Conservation (phyloP, 2,797 vertebrate genomes). For the Aeoliscus strigatus region DNA sequence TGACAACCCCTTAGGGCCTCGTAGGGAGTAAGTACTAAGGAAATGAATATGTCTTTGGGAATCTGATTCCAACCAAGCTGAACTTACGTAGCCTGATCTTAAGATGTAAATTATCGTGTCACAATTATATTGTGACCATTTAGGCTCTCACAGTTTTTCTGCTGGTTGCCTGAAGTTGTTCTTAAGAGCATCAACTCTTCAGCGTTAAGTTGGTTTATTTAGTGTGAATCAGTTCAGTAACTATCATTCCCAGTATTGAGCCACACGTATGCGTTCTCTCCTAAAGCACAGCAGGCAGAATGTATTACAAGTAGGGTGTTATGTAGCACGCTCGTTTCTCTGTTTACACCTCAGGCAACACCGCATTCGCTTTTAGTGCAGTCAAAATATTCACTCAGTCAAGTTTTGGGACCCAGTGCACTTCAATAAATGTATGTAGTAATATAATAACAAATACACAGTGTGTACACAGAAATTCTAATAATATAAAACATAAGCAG, state of each 20-base stretch:
- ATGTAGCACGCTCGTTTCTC: constrained; percentile 38
- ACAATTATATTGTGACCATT: too few species aligned
- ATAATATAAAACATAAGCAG: not conserved
- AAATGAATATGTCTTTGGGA: too few species aligned
- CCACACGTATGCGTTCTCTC: constrained; percentile 41
- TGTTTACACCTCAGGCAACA: constrained; percentile 58
- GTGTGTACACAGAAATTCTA: constrained; percentile 13
- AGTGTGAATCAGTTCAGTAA: constrained; percentile 54
- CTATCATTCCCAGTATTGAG: constrained; percentile 14
- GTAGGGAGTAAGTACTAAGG: too few species aligned
- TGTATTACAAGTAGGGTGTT: constrained; percentile 41
- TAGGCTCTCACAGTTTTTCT: not conserved
- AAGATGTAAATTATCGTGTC: too few species aligned
- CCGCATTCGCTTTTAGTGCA: constrained; percentile 38
- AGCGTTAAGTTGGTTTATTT: constrained; percentile 50
- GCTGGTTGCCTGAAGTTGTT: not conserved
- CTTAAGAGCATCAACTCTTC: constrained; percentile 35
- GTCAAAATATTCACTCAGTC: constrained; percentile 25
- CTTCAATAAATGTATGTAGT: constrained; percentile 22
- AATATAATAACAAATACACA: constrained; percentile 13
- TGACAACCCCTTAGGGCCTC: too few species aligned
- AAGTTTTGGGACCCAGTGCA: constrained; percentile 18
- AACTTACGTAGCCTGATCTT: too few species aligned
- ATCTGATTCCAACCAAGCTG: too few species aligned
- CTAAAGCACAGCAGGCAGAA: constrained; percentile 41